A percentile compares a stretch with the other conserved stretches of the same genome.
These are phyloP conservation scores for Liodrosophila aerea DNA, from an alignment of 2,888 invertebrate genomes.

Conservation along the genomic window DNA sequence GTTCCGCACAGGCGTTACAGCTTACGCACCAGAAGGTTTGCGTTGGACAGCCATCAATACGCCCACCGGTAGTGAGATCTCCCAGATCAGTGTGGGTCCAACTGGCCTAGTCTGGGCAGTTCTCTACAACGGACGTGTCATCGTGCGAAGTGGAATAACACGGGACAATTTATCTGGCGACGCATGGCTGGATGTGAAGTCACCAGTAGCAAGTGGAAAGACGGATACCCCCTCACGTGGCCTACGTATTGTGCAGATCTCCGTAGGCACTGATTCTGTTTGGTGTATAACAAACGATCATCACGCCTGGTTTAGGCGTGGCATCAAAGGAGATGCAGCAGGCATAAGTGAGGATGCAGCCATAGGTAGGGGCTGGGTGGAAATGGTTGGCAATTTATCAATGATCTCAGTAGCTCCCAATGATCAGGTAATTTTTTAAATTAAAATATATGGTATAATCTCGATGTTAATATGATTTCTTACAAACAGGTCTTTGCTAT, in stretches of 20 bases:
- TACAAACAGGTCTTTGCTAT: conserved; percentile 86
- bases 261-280: conserved; percentile 90
- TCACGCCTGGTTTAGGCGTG: conserved; percentile 93
- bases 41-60: conserved; percentile 92
- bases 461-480: not conserved
- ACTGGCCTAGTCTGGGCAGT: conserved; percentile 94
- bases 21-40: conserved; percentile 92
- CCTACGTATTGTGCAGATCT: conserved; percentile 88
- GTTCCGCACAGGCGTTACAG: conserved; percentile 91
- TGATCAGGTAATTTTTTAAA: conserved; percentile 87
- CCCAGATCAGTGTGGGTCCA: conserved; percentile 92
- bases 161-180: conserved; percentile 86
- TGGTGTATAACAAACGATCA: conserved; percentile 91
- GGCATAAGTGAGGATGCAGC: conserved; percentile 90
- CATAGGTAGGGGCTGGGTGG: conserved; percentile 93
- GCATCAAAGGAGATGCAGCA: conserved; percentile 87
- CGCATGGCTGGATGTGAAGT: conserved; percentile 91
- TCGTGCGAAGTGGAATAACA: conserved; percentile 92
- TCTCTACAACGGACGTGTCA: conserved; percentile 91
- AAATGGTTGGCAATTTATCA: conserved; percentile 93
- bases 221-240: conserved; percentile 78
- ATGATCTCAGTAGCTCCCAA: conserved; percentile 92
- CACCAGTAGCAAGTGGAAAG: conserved; percentile 84
- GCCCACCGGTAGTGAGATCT: conserved; percentile 90
- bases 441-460: not conserved